A percentile compares a stretch with the other conserved stretches of the same genome.
Evolutionary conservation across 2,797 vertebrate species (phyloP).

Genomic region (Cossypha heuglini): DNA sequence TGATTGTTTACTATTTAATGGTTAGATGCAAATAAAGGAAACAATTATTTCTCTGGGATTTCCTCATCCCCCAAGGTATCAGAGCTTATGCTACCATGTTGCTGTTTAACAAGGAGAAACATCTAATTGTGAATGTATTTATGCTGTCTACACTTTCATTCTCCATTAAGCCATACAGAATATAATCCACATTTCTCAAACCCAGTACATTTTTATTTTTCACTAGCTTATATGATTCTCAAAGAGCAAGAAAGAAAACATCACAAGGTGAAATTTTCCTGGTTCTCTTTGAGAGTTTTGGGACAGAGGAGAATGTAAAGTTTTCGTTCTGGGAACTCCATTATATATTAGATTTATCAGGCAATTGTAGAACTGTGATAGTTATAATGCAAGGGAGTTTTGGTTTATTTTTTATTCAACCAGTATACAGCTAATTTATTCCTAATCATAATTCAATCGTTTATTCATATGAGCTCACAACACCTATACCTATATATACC

Average conservation of each 20-base stretch:
- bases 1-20: not conserved
- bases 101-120: not conserved
- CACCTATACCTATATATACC: too few species aligned
- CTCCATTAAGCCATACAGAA: not conserved
- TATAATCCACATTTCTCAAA: not conserved
- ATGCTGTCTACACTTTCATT: not conserved
- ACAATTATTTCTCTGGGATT: not conserved
- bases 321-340: not conserved
- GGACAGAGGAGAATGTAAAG: not conserved
- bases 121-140: not conserved
- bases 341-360: not conserved
- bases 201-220: not conserved
- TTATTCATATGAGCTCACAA: not conserved
- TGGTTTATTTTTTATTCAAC: not conserved
- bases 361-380: not conserved
- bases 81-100: not conserved
- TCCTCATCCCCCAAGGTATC: accelerated
- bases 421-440: not conserved
- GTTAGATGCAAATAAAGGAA: not conserved
- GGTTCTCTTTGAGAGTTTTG: not conserved
- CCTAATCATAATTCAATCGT: not conserved
- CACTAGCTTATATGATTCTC: not conserved
- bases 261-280: not conserved
- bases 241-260: not conserved
- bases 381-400: not conserved